Evolutionary conservation across 2,113 vertebrate genomes (phyloP), one percentile per base, ranked within the genome.

Genomic region (Ophthalmolycus amberensis): DNA sequence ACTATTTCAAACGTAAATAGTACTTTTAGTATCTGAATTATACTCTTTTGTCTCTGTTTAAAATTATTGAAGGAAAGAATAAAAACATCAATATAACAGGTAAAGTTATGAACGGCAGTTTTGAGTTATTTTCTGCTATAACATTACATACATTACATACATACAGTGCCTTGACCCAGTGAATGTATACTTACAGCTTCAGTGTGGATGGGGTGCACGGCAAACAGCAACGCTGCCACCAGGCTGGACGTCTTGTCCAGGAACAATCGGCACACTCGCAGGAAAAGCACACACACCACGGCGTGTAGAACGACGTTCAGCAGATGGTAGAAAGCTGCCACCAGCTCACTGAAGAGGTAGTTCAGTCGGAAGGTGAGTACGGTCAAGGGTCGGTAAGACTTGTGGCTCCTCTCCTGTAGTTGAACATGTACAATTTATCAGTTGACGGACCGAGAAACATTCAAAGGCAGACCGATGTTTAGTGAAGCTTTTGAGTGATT

Each of bases 311-410:
- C 56, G 46, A 97, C 90, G 32, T 99, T 99, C 22, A 99, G 85
- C 54, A 99, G 95, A 86, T 99, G 98, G 90, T 99, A 99, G n/a
- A 97, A 99, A 62, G 96, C 94, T 1, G 98, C 95, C 64, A 94
- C 97, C 82, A 99, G 94, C 82, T 99, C 97, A 12, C 96, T 98
- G 91, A 99, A 95, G 80, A 98, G 81, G 91, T 99, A 99, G 95
- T 99, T 99, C 84, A 99, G 91, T 25, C 98, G 96, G 90, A 99
- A 99, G 0, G 98, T 99, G 85, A 99, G 93, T 12, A 99, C 98
- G 3, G 98, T 99, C 82, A 99, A 91, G 1, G 98, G 98, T 59
- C 98, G 94, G 5, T 99, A 99, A 11, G 98, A 99, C 85, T 99
- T 99, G 91, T 99, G 98, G 90, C 98, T 99, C 82, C 98, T 95